Conservation (phyloP, 37 sponge, comb jelly and placozoan genomes). For the Beroe forskalii region DNA sequence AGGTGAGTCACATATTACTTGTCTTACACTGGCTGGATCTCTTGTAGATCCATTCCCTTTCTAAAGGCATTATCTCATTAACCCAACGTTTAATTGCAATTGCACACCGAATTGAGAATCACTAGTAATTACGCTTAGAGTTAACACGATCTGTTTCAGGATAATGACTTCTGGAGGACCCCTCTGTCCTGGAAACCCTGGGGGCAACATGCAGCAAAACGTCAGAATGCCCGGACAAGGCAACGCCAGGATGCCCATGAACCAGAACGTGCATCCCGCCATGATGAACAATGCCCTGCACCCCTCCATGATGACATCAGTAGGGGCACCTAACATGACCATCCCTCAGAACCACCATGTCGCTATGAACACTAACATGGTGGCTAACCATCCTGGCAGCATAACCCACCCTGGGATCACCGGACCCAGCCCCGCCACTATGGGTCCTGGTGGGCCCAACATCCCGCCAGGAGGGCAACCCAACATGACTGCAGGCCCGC, state of each 20-base stretch:
- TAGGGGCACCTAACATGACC: slow-evolving; percentile 58
- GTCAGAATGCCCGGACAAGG: slow-evolving; percentile 12
- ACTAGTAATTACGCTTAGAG: too few relatives aligned
- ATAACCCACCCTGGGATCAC: slow-evolving; percentile 31
- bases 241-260: slow-evolving; percentile 34
- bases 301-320: slow-evolving; percentile 23
- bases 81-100: too few relatives aligned
- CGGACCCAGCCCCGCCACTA: not conserved
- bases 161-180: not conserved
- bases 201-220: not conserved
- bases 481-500: slow-evolving; percentile 44
- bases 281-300: slow-evolving; percentile 27
- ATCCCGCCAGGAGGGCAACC: not conserved
- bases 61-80: too few relatives aligned
- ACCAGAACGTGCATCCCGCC: slow-evolving; percentile 3
- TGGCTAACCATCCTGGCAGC: not conserved
- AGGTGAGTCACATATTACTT: too few relatives aligned
- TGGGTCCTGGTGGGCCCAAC: slow-evolving; percentile 14
- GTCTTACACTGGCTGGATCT: too few relatives aligned
- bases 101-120: too few relatives aligned
- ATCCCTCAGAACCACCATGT: slow-evolving; percentile 46
- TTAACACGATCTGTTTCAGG: too few relatives aligned
- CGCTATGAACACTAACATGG: not conserved
- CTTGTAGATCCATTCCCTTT: too few relatives aligned
- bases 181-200: not conserved